Base-by-base conservation (phyloP, 2,797 vertebrate genomes). In the Microctenopoma lineatum region DNA sequence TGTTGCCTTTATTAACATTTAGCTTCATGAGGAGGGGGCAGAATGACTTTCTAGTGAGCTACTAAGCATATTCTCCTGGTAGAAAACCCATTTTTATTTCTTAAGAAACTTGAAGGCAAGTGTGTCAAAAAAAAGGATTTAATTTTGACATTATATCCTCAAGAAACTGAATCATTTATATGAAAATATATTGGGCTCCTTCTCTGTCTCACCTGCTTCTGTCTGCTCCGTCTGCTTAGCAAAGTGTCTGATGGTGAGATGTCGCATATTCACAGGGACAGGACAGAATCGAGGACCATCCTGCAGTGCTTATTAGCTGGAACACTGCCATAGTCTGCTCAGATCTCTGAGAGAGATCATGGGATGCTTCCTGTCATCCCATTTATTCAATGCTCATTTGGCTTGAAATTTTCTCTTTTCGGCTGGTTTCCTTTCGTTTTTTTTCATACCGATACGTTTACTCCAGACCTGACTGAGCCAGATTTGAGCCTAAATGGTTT, bases 301-400 rank as follows among this genome's bases (percentile, higher is more conserved):
- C 65, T 45, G 70, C 55, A 54, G 71, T 41, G 67, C 66, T 88
- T 84, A 84, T 86, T 83, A 86, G 70, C 59, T 90, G 82, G 85
- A 86, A 76, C 82, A 70, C 76, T 45, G 52, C 72, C 73, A 56
- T 84, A 29, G 70, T 61, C 77, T 75, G 70, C 81, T 90, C 80
- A 91, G 81, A 92, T 92, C 70, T 78, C 82, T 67, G 80, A 61
- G 59, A 77, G 27, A 77, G 44, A 59, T 47, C 27, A 57, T 74
- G 86, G 87, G 66, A 87, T 84, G 79, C 68, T 77, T 89, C 81
- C 85, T 82, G 75, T 69, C 77, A 65, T 55, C 51, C 16, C 53
- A 69, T 69, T 68, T 70, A 56, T 73, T 73, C 55, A 45, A 4
- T 29, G 27, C 27, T 29, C 27, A 29, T 29, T 29, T 54, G 58